phyloP scores from a whole-genome alignment of 64 coral and sea anemone genomes.

The Stichodactyla helianthus region DNA sequence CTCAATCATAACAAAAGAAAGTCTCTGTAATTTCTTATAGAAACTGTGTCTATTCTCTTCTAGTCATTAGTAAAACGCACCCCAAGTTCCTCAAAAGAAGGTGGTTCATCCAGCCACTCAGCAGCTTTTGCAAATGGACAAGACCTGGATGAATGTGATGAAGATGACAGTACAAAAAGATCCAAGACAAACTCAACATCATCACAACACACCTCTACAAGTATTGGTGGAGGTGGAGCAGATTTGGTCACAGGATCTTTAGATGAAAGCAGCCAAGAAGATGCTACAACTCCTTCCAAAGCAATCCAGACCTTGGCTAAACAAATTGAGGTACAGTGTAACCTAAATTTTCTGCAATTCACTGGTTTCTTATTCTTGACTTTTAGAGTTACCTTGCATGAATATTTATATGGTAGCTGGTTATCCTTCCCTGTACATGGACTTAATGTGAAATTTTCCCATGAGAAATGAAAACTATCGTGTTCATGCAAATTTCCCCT shows the following conservation, averaged over 20 bases:
- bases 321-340: constrained; percentile 65
- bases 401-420: too few relatives aligned
- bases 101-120: constrained; percentile 15
- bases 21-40: background rate
- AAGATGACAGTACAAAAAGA: background rate
- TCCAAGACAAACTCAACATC: background rate
- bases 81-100: constrained; percentile 21
- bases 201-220: background rate
- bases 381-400: too few relatives aligned
- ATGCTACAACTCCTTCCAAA: constrained; percentile 29
- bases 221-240: constrained; percentile 15
- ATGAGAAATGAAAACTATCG: too few relatives aligned
- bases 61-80: constrained; percentile 53
- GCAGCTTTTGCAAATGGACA: constrained; percentile 50
- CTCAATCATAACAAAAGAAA: background rate
- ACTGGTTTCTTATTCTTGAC: too few relatives aligned
- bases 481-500: too few relatives aligned
- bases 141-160: constrained; percentile 9
- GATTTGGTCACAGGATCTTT: background rate
- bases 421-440: too few relatives aligned
- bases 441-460: too few relatives aligned
- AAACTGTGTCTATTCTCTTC: background rate
- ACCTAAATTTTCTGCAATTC: too few relatives aligned
- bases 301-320: constrained; percentile 43
- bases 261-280: constrained; percentile 15